Evolutionary conservation across 2,797 vertebrate species (phyloP), one percentile per base, ranked within the genome.

Genomic region (Telmatherina bonti): DNA sequence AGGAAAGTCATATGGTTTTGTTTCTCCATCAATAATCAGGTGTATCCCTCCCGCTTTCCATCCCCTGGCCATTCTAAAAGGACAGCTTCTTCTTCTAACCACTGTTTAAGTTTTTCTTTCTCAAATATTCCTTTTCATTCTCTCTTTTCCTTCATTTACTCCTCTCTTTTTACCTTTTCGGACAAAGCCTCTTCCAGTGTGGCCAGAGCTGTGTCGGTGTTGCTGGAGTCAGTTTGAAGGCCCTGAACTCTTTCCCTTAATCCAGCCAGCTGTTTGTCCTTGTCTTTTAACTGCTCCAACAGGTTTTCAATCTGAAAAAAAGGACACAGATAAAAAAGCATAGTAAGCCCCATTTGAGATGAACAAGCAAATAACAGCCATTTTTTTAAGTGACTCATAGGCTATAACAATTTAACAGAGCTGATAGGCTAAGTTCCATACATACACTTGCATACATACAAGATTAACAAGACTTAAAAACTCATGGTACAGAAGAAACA

Each of bases 161-260:
- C 47, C 11, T 66, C n/a, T 8, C 4, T 65, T 24, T 2, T 30
- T 92, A 99, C 98, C 97, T 99, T 99, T 86, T 99, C 97, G 29
- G 97, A 98, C 0, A 99, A 93, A 45, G 97, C 97, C 82, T 99
- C 98, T 87, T 99, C 97, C 58, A 99, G 88, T 0, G 98, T 99
- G 16, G 96, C 93, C 74, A 99, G 91, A 0, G 97, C 98, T 1
- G 97, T 98, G 83, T 99, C 97, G 0, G 97, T 99, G 74, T 99
- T 99, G 88, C 96, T 99, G 76, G 97, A 99, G 92, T 99, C 97
- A 0, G 96, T 99, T 84, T 99, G 97, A 77, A 99, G 89, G 0
- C 97, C 97, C 82, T 97, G 98, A 78, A 99, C 96, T 70, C 97
- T 92, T 89, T 99, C 97, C 90, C 95, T 97, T 85, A 99, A 91